These are phyloP conservation scores for Ichneumon xanthorius DNA, from an alignment of 2,888 invertebrate genomes.

Conservation along the genomic window DNA sequence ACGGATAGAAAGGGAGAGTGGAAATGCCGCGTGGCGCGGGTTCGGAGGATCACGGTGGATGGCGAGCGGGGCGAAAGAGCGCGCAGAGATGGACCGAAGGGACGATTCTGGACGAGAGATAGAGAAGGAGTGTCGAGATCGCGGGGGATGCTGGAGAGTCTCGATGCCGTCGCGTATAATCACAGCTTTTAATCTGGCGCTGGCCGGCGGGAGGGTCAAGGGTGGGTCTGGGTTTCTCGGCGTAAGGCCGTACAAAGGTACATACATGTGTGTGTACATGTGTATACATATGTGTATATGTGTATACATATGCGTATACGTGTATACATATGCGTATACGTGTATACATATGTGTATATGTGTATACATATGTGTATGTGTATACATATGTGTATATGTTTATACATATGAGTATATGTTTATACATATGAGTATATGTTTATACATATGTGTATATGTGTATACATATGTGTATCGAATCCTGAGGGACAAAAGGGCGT, in stretches of 20 bases:
- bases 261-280: no score
- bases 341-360: no score
- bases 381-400: no score
- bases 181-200: conserved; percentile 81
- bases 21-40: conserved; percentile 62
- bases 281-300: no score
- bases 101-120: conserved; percentile 52
- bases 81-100: conserved; percentile 44
- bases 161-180: conserved; percentile 77
- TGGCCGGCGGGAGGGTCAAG: conserved; percentile 70
- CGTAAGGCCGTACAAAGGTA: conserved; percentile 3
- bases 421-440: no score
- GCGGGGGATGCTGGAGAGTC: conserved; percentile 51
- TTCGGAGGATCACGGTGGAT: conserved; percentile 15
- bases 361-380: no score
- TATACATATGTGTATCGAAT: background rate
- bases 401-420: no score
- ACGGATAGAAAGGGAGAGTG: conserved; percentile 54
- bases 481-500: background rate
- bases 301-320: no score
- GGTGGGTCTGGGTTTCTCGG: conserved; percentile 70
- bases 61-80: conserved; percentile 51
- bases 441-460: no score
- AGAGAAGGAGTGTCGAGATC: conserved; percentile 42
- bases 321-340: no score